These are phyloP conservation scores for Trypoxylon attenuatum DNA, from an alignment of 2,888 invertebrate genomes.

Conservation along the genomic window DNA sequence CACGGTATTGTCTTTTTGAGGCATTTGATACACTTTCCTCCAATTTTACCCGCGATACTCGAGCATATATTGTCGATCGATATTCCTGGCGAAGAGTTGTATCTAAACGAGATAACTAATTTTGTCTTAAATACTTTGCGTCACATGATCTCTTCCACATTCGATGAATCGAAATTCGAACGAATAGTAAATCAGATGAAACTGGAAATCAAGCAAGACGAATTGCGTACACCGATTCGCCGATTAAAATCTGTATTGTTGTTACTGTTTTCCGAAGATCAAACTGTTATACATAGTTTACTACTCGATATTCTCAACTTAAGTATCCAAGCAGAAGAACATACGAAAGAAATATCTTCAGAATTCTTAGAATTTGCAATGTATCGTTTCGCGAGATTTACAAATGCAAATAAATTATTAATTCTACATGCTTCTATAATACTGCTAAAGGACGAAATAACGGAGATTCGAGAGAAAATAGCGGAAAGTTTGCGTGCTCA, in stretches of 20 bases:
- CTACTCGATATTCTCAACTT: conserved; percentile 19
- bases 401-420: conserved; percentile 65
- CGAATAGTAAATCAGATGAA: not conserved
- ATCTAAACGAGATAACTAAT: conserved; percentile 27
- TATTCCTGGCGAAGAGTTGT: conserved; percentile 7
- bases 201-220: not conserved
- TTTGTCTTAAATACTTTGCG: conserved; percentile 33
- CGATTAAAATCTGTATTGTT: conserved; percentile 26
- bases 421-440: conserved; percentile 74
- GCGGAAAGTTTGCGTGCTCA: conserved; percentile 49
- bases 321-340: conserved; percentile 46
- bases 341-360: conserved; percentile 47
- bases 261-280: conserved; percentile 28
- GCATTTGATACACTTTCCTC: conserved; percentile 20
- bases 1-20: conserved; percentile 38
- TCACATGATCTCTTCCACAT: not conserved
- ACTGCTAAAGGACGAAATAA: conserved; percentile 78
- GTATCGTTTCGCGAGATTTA: conserved; percentile 32
- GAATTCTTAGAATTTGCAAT: conserved; percentile 51
- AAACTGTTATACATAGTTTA: conserved; percentile 12
- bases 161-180: conserved; percentile 4
- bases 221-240: conserved; percentile 6
- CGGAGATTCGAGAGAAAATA: conserved; percentile 75
- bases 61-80: conserved; percentile 10
- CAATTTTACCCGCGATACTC: conserved; percentile 36